A percentile compares a stretch with the other conserved stretches of the same genome.
These are phyloP conservation scores for Manduca sexta DNA, from an alignment of 1,140 invertebrate genomes.

Conservation along the genomic window DNA sequence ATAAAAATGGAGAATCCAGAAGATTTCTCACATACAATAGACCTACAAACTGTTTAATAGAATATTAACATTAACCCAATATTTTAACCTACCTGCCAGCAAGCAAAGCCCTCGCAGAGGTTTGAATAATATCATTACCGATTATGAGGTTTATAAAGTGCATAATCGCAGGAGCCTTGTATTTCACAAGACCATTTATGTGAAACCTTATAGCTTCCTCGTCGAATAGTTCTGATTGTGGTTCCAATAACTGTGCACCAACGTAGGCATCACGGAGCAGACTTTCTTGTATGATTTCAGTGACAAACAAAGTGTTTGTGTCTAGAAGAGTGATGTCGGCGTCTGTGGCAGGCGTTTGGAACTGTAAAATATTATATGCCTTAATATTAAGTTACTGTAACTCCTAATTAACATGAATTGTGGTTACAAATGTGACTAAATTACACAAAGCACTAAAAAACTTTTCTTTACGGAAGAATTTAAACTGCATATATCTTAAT, in stretches of 20 bases:
- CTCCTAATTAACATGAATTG: too few relatives aligned
- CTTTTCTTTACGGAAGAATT: too few relatives aligned
- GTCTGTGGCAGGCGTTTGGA: conserved; percentile 28
- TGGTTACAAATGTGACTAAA: too few relatives aligned
- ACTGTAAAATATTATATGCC: conserved; percentile 27
- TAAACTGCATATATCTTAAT: too few relatives aligned
- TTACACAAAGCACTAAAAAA: too few relatives aligned
- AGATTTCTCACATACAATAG: too few relatives aligned
- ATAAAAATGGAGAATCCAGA: too few relatives aligned
- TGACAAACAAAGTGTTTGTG: conserved; percentile 47
- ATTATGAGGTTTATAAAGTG: conserved; percentile 39
- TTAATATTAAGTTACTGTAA: too few relatives aligned
- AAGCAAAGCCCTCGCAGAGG: conserved; percentile 29
- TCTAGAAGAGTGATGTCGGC: conserved; percentile 36
- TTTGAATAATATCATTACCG: conserved; percentile 41
- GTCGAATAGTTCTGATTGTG: conserved; percentile 25
- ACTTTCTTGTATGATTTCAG: conserved; percentile 56
- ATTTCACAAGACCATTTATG: conserved; percentile 32
- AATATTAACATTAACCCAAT: too few relatives aligned
- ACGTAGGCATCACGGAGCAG: conserved; percentile 37
- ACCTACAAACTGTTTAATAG: too few relatives aligned
- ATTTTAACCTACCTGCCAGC: conserved; percentile 20
- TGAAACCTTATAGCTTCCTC: conserved; percentile 36
- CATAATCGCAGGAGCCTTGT: conserved; percentile 49
- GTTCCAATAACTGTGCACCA: conserved; percentile 20